Evolutionary conservation across 2,113 vertebrate genomes (phyloP), one percentile per base, ranked within the genome.

Genomic region (Dissostichus mawsoni): DNA sequence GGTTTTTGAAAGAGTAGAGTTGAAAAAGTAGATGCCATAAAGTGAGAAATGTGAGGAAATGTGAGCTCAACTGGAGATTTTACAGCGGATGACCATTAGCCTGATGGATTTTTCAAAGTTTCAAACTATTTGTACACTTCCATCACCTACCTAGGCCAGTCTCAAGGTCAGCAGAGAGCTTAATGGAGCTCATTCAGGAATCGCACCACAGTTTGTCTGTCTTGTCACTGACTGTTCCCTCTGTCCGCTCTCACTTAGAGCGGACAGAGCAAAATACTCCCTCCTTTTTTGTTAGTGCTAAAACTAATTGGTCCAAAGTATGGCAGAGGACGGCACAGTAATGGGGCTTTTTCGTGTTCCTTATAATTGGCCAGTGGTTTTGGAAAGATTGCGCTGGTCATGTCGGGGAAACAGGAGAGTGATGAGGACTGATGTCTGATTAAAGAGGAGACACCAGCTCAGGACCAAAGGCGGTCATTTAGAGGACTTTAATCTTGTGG

Each of bases 131-230:
- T 41, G 1, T 7, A 8, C 36, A 41, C 36, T 1, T 41, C 23
- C 67, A 44, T 80, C 74, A n/a, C 76, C 82, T 83, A 76, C 62
- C 18, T 41, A 0, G 41, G 53, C 74, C 58, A 62, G 62, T 70
- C 71, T 90, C 85, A 94, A 95, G 93, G 92, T 94, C 89, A 85
- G 73, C 82, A 75, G 78, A 82, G 67, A 76, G 73, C 87, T 84
- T 87, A 61, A 83, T 59, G 41, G 68, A 36, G 64, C 63, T 62
- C 45, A 23, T 71, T 71, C 33, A 71, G 74, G 74, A 92, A 59
- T 78, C 57, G 16, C 55, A 72, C 45, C 56, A 62, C 76, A 52
- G 79, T 13, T 50, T 58, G 76, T 83, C 78, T 72, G 69, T 69
- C 50, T 69, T 81, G 78, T 76, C 80, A 8, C 76, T 11, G 57